phyloP scores from a whole-genome alignment of 2,888 invertebrate species.

The Flexamia atlantica region DNA sequence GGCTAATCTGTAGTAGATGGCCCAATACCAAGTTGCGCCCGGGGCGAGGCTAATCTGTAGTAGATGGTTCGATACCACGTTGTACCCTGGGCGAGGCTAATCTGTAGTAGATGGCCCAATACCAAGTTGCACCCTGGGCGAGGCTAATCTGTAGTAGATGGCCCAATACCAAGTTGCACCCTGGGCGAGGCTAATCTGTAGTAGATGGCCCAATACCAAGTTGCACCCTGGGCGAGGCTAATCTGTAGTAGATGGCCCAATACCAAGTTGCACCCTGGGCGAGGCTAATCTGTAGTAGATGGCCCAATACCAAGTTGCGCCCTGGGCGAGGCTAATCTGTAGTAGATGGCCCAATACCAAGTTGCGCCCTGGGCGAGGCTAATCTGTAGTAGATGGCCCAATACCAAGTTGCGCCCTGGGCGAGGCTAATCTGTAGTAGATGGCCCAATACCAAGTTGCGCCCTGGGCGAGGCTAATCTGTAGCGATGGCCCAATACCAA shows the following conservation, averaged over 20 bases:
- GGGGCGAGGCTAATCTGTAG: no score
- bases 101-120: conserved; percentile 30
- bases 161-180: conserved; percentile 15
- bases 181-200: no score
- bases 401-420: conserved; percentile 20
- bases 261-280: conserved; percentile 30
- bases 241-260: conserved; percentile 26
- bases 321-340: no score
- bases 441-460: conserved; percentile 18
- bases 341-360: conserved; percentile 31
- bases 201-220: conserved; percentile 33
- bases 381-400: conserved; percentile 28
- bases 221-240: no score
- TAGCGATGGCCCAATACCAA: conserved; percentile 28
- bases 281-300: no score
- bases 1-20: no score
- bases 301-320: conserved; percentile 14
- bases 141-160: no score
- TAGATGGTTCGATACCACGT: conserved; percentile 26
- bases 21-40: conserved; percentile 14
- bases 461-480: no score
- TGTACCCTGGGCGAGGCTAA: no score
- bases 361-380: no score
- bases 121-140: no score
- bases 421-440: no score